Evolutionary conservation across 2,113 vertebrate genomes (phyloP).

Genomic region (Arenaria interpres): DNA sequence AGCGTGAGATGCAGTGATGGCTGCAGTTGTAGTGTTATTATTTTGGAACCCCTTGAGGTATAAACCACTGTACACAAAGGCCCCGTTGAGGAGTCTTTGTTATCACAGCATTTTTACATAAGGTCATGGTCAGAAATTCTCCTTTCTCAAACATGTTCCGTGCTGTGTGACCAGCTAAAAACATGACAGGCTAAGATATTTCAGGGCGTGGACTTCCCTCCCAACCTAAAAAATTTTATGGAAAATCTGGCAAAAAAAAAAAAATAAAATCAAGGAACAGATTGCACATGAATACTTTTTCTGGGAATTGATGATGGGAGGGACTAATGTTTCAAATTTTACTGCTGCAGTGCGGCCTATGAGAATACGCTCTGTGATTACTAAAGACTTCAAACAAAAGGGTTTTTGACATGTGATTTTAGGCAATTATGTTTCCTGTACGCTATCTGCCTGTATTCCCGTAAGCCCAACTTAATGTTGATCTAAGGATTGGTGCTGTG

Average conservation of each 20-base stretch:
- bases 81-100: background rate
- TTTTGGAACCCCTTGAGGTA: background rate
- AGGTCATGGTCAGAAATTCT: background rate
- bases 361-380: background rate
- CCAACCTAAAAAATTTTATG: background rate
- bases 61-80: background rate
- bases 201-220: background rate
- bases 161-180: background rate
- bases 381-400: conserved; percentile 10
- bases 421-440: background rate
- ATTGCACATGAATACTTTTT: background rate
- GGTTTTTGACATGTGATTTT: background rate
- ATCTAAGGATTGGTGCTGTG: background rate
- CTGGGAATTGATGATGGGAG: background rate
- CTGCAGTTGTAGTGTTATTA: background rate
- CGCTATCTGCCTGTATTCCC: background rate
- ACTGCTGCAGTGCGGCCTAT: conserved; percentile 9
- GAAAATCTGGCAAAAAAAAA: background rate
- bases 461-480: background rate
- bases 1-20: background rate
- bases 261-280: background rate
- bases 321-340: background rate
- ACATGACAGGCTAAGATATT: background rate
- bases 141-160: background rate
- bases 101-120: background rate